phyloP scores from a whole-genome alignment of 2,113 vertebrate species.

The Philantomba maxwellii region DNA sequence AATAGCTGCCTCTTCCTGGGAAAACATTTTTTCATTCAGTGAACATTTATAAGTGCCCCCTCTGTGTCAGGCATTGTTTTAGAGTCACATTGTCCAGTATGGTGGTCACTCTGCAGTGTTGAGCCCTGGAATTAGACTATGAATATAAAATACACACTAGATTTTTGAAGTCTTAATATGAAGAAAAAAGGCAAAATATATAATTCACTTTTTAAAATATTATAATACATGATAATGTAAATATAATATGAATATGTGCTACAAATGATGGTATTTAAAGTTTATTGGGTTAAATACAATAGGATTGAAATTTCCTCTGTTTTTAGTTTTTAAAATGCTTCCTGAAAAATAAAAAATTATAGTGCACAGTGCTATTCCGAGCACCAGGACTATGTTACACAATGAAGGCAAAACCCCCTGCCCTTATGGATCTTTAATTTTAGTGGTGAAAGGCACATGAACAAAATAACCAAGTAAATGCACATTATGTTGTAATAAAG shows the following conservation, averaged over 20 bases:
- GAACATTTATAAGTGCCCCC: not conserved
- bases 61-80: not conserved
- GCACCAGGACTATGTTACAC: not conserved
- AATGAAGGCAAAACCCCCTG: not conserved
- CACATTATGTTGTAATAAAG: not conserved
- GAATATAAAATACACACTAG: not conserved
- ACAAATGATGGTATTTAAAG: not conserved
- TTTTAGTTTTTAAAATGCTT: not conserved
- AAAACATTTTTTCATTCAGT: not conserved
- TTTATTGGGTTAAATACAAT: not conserved
- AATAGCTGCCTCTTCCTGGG: not conserved
- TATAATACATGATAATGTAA: not conserved
- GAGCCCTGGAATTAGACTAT: not conserved
- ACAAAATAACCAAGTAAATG: not conserved
- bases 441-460: not conserved
- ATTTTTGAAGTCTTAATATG: not conserved
- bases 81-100: not conserved
- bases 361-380: not conserved
- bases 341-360: not conserved
- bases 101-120: not conserved
- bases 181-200: not conserved
- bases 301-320: constrained; percentile 8
- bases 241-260: not conserved
- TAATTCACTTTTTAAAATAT: not conserved
- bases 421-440: not conserved